A percentile compares a stretch with the other conserved stretches of the same genome.
These are phyloP conservation scores for Dendrolimus punctatus DNA, from an alignment of 1,140 invertebrate genomes.

Conservation along the genomic window DNA sequence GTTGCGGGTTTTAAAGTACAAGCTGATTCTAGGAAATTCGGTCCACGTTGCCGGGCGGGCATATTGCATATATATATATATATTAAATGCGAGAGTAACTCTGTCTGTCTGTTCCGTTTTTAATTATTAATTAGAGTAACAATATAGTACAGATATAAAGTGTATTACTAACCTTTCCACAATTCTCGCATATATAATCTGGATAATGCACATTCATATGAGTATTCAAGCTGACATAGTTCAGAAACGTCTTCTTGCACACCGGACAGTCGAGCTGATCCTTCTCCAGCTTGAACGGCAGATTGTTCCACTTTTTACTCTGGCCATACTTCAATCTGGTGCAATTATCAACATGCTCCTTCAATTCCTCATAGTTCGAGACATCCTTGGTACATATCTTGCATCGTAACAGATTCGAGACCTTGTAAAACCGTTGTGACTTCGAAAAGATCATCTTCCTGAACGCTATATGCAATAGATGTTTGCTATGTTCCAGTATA, in stretches of 20 bases:
- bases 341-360: slow-evolving; percentile 38
- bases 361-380: slow-evolving; percentile 33
- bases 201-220: slow-evolving; percentile 67
- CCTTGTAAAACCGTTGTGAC: slow-evolving; percentile 42
- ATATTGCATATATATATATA: too few species aligned
- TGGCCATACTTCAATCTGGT: slow-evolving; percentile 20
- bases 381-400: slow-evolving; percentile 45
- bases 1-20: too few species aligned
- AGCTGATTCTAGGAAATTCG: too few species aligned
- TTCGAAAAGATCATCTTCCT: slow-evolving; percentile 50
- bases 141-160: too few species aligned
- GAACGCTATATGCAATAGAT: slow-evolving; percentile 43
- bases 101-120: too few species aligned
- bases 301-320: slow-evolving; percentile 31
- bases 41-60: too few species aligned
- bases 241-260: slow-evolving; percentile 62
- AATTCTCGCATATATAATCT: slow-evolving; percentile 59
- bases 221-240: slow-evolving; percentile 54
- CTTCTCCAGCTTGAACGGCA: slow-evolving; percentile 57
- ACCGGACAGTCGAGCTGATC: slow-evolving; percentile 65
- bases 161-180: slow-evolving; percentile 44
- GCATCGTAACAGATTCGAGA: slow-evolving; percentile 25
- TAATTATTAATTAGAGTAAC: too few species aligned
- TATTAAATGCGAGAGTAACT: too few species aligned
- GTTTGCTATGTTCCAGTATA: slow-evolving; percentile 31